phyloP scores from a whole-genome alignment of 1,140 invertebrate species.

The Drosophila lowei region DNA sequence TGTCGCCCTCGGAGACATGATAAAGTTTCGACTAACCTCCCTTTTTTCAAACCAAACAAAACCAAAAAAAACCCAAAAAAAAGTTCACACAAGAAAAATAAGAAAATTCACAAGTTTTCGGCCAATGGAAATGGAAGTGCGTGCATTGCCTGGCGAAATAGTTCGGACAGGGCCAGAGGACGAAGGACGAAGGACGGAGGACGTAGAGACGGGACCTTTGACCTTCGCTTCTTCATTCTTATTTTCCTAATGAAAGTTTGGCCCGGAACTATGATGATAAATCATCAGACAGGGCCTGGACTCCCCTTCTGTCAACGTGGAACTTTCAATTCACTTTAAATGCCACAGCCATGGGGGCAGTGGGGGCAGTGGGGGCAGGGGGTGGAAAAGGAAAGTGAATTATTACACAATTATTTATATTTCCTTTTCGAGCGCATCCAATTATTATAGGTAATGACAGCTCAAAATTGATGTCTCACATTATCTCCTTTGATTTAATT shows the following conservation, averaged over 20 bases:
- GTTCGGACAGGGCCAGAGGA: slow-evolving; percentile 15
- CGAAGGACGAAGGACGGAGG: too few species aligned
- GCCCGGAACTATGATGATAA: slow-evolving; percentile 57
- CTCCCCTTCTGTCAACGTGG: slow-evolving; percentile 20
- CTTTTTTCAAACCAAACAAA: slow-evolving; percentile 13
- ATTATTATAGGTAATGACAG: slow-evolving; percentile 14
- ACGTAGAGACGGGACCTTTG: slow-evolving; percentile 9
- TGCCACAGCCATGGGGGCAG: slow-evolving; percentile 2
- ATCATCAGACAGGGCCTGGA: slow-evolving; percentile 52
- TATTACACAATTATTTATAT: slow-evolving; percentile 26
- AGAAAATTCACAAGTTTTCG: slow-evolving; percentile 64
- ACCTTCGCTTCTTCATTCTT: slow-evolving; percentile 30
- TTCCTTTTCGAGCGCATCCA: slow-evolving; percentile 7
- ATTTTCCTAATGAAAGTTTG: slow-evolving; percentile 54
- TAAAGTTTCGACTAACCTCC: slow-evolving; percentile 62
- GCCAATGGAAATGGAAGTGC: slow-evolving; percentile 31
- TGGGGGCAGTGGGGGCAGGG: not conserved
- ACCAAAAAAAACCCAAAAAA: slow-evolving; percentile 16
- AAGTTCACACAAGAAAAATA: slow-evolving; percentile 17
- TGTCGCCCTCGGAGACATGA: slow-evolving; percentile 69
- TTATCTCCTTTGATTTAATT: too few species aligned
- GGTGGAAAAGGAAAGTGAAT: slow-evolving; percentile 33
- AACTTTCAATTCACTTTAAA: slow-evolving; percentile 76
- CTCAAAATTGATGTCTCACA: too few species aligned
- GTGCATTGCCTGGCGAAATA: slow-evolving; percentile 54